A percentile compares a stretch with the other conserved stretches of the same genome.
Conservation (phyloP, 2,113 vertebrate species). For the Cricetomys ansorgei region DNA sequence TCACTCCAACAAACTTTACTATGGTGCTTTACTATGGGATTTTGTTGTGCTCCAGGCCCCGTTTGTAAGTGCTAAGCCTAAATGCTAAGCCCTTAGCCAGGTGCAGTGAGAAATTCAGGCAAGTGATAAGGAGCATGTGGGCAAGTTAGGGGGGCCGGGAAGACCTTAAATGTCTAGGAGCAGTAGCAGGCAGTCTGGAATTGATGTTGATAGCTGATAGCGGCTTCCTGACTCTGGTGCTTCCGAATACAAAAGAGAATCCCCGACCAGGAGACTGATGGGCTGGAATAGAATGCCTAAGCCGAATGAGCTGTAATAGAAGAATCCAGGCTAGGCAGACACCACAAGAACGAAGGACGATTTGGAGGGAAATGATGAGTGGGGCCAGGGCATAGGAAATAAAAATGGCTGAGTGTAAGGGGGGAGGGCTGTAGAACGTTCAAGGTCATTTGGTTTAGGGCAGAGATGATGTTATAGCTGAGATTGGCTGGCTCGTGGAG, state of each 20-base stretch:
- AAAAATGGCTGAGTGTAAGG: neutral
- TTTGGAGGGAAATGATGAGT: neutral
- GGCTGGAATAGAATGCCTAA: neutral
- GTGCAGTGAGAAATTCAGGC: neutral
- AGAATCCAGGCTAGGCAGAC: neutral
- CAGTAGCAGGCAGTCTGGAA: neutral
- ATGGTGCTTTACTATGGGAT: fast-evolving
- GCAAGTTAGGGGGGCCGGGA: neutral
- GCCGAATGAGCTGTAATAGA: neutral
- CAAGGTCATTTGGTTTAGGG: neutral
- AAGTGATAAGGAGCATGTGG: neutral
- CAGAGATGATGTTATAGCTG: neutral
- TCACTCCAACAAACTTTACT: neutral
- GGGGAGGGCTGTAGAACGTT: too few relatives aligned
- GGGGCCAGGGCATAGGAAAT: neutral
- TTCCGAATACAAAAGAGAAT: neutral
- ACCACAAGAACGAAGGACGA: neutral
- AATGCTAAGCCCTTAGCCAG: neutral
- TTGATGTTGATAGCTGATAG: neutral
- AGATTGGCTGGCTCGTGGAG: neutral
- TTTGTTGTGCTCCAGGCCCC: neutral
- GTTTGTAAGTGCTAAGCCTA: fast-evolving
- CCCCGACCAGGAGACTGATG: neutral
- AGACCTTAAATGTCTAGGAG: neutral
- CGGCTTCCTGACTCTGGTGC: neutral